phyloP scores from a whole-genome alignment of 2,888 invertebrate species.

The Philonicus albiceps region DNA sequence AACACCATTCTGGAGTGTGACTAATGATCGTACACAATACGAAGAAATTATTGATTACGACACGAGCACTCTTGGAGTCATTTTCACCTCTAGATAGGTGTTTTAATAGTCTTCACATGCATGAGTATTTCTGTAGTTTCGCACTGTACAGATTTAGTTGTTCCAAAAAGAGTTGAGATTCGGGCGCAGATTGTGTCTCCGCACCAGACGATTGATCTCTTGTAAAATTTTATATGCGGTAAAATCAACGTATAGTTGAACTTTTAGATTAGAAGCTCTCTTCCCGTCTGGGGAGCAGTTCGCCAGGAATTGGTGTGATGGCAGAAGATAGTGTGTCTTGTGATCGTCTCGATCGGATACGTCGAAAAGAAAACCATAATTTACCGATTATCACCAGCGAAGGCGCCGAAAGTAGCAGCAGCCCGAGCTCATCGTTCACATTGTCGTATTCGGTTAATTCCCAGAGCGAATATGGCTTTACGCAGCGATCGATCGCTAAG shows the following conservation, averaged over 20 bases:
- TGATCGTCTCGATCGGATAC: background rate
- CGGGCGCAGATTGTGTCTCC: background rate
- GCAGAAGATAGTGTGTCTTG: background rate
- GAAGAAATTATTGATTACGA: background rate
- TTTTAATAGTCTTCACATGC: background rate
- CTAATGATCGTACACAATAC: background rate
- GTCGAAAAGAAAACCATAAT: background rate
- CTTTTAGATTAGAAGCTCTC: constrained; percentile 3
- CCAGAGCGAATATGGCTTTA: constrained; percentile 58
- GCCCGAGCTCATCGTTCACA: constrained; percentile 53
- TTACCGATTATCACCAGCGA: background rate
- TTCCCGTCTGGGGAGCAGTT: constrained; percentile 16
- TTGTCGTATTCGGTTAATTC: constrained; percentile 59
- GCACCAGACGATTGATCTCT: background rate
- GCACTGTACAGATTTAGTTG: background rate
- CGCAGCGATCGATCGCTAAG: constrained; percentile 40
- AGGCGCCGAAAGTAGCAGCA: constrained; percentile 48
- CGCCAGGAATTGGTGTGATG: background rate
- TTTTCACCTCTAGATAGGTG: background rate
- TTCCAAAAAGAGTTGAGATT: background rate
- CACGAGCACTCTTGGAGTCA: background rate
- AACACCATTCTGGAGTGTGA: background rate
- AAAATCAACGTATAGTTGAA: background rate
- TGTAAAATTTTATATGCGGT: background rate
- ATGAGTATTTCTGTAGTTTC: background rate